phyloP scores from a whole-genome alignment of 2,797 vertebrate species.

The Clamator glandarius region DNA sequence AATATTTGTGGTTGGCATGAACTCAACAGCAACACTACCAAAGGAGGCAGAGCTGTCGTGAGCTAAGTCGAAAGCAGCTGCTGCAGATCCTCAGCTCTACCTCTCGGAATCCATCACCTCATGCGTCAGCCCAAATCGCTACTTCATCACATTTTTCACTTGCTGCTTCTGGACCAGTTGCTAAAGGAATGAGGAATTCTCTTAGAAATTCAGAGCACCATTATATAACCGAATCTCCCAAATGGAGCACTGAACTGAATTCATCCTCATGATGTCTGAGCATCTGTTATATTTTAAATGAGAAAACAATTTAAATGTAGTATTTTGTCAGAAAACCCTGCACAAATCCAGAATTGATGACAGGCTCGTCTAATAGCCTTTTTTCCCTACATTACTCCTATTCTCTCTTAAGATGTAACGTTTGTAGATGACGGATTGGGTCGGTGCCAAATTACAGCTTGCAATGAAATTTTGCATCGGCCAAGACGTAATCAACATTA shows the following conservation, averaged over 20 bases:
- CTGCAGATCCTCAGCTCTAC: neutral
- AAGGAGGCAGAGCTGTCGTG: neutral
- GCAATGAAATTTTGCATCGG: neutral
- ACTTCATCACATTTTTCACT: neutral
- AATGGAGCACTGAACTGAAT: neutral
- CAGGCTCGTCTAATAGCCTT: neutral
- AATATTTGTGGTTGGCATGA: neutral
- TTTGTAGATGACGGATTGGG: neutral
- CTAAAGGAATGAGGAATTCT: neutral
- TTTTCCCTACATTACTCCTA: neutral
- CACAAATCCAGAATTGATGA: neutral
- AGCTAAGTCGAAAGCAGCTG: no score
- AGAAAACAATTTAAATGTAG: constrained; percentile 30
- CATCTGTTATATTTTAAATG: constrained; percentile 57
- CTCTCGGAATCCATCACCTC: neutral
- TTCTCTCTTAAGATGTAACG: constrained; percentile 8
- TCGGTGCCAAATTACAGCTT: constrained; percentile 24
- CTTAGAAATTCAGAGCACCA: neutral
- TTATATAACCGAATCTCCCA: constrained; percentile 7
- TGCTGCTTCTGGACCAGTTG: neutral
- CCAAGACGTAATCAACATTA: constrained; percentile 22
- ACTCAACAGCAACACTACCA: neutral
- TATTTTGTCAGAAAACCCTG: constrained; percentile 39
- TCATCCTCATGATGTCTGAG: constrained; percentile 2
- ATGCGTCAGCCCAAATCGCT: neutral